Conservation (phyloP, 2,797 vertebrate species). For the Echeneis naucrates region DNA sequence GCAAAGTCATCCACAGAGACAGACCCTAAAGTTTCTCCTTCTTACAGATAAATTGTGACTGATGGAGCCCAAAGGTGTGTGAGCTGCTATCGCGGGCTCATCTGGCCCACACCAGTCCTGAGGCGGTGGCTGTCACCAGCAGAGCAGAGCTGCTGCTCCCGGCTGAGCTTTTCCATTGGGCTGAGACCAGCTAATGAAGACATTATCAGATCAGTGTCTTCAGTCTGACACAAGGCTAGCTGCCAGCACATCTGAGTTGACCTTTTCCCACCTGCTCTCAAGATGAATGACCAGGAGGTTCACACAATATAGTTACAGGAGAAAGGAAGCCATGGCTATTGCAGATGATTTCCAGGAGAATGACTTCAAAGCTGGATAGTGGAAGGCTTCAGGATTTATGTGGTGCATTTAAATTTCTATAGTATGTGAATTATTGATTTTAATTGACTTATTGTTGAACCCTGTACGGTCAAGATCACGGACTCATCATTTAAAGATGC, state of each 20-base stretch:
- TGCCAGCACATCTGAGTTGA: slow-evolving; percentile 56
- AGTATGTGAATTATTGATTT: not conserved
- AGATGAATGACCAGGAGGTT: slow-evolving; percentile 66
- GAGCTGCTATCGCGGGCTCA: slow-evolving; percentile 64
- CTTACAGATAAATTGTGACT: slow-evolving; percentile 46
- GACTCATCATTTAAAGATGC: not conserved
- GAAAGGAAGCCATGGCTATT: slow-evolving; percentile 47
- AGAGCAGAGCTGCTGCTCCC: slow-evolving; percentile 66
- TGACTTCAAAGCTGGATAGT: slow-evolving; percentile 35
- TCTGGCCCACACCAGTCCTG: slow-evolving; percentile 63
- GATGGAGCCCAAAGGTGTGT: slow-evolving; percentile 53
- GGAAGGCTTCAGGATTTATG: slow-evolving; percentile 34
- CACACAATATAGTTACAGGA: slow-evolving; percentile 56
- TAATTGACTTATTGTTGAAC: slow-evolving; percentile 11
- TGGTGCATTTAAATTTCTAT: slow-evolving; percentile 7
- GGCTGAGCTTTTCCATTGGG: slow-evolving; percentile 55
- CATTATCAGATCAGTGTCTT: slow-evolving; percentile 79
- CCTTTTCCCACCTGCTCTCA: slow-evolving; percentile 74
- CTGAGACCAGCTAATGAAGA: slow-evolving; percentile 73
- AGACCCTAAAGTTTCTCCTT: slow-evolving; percentile 29
- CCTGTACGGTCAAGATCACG: slow-evolving; percentile 1
- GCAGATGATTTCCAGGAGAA: slow-evolving; percentile 49
- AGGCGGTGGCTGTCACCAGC: slow-evolving; percentile 66
- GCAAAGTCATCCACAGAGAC: slow-evolving; percentile 34
- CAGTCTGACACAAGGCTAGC: slow-evolving; percentile 64